Conservation (phyloP, 2,113 vertebrate genomes). For the Elephantulus edwardii region DNA sequence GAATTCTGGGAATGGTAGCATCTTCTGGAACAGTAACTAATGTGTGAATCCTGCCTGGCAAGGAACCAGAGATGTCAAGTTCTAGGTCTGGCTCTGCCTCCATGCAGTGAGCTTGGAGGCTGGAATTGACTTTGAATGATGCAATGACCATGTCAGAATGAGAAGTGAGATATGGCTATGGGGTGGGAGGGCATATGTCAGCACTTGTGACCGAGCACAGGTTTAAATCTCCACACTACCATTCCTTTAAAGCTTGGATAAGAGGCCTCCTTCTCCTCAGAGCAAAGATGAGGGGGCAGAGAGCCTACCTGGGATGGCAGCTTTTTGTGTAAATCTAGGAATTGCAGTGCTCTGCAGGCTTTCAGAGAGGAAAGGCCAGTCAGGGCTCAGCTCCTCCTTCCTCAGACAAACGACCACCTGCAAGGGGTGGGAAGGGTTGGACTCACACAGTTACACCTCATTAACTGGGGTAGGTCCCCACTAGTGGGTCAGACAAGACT, state of each 20-base stretch:
- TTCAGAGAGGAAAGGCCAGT: not conserved
- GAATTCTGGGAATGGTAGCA: not conserved
- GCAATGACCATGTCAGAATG: not conserved
- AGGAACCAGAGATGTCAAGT: not conserved
- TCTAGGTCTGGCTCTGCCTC: too few species aligned
- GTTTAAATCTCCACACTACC: not conserved
- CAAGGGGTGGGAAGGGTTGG: fast-evolving
- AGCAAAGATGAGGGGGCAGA: not conserved
- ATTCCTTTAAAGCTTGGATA: not conserved
- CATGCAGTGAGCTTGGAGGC: not conserved
- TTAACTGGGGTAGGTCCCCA: not conserved
- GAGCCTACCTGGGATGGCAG: not conserved
- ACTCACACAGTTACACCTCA: too few species aligned
- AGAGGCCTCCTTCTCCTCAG: not conserved
- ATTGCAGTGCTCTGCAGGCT: not conserved
- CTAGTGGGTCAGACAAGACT: not conserved
- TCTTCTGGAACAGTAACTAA: too few species aligned
- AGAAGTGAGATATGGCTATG: not conserved
- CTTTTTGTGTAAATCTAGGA: not conserved
- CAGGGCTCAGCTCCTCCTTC: too few species aligned
- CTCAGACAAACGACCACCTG: not conserved
- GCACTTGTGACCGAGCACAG: fast-evolving
- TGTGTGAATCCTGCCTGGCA: not conserved
- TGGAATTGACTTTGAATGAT: not conserved
- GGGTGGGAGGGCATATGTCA: too few species aligned